These are phyloP conservation scores for Metopia argyrocephala DNA, from an alignment of 2,888 invertebrate species.

Conservation along the genomic window DNA sequence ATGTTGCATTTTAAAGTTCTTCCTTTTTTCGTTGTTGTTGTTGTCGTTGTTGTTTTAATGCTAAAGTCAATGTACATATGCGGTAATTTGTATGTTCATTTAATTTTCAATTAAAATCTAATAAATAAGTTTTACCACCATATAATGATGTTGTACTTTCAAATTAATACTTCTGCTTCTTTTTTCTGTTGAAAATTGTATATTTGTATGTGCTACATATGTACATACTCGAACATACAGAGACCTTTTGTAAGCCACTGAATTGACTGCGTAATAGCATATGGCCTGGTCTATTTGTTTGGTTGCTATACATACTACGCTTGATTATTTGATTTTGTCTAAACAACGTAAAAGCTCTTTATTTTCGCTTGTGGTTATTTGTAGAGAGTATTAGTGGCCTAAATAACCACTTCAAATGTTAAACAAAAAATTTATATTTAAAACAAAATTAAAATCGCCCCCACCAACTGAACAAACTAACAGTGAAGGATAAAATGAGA, in stretches of 20 bases:
- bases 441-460: not conserved
- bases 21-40: too few species aligned
- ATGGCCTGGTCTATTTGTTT: not conserved
- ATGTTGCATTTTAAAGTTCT: conserved; percentile 4
- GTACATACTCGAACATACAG: too few species aligned
- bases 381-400: conserved; percentile 47
- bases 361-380: conserved; percentile 54
- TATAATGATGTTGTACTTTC: conserved; percentile 40
- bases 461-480: not conserved
- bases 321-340: conserved; percentile 13
- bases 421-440: not conserved
- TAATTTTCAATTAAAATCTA: conserved; percentile 68
- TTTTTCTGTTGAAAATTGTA: too few species aligned
- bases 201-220: too few species aligned
- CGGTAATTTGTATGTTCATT: conserved; percentile 61
- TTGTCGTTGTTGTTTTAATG: too few species aligned
- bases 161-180: conserved; percentile 15
- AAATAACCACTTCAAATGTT: conserved; percentile 36
- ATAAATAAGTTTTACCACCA: conserved; percentile 65
- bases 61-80: too few species aligned
- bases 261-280: too few species aligned
- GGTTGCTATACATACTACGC: not conserved
- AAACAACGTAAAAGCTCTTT: conserved; percentile 15
- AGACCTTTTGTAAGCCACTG: too few species aligned
- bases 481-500: not conserved